Base-by-base conservation (phyloP, 2,797 vertebrate species). In the Chelonia mydas region DNA sequence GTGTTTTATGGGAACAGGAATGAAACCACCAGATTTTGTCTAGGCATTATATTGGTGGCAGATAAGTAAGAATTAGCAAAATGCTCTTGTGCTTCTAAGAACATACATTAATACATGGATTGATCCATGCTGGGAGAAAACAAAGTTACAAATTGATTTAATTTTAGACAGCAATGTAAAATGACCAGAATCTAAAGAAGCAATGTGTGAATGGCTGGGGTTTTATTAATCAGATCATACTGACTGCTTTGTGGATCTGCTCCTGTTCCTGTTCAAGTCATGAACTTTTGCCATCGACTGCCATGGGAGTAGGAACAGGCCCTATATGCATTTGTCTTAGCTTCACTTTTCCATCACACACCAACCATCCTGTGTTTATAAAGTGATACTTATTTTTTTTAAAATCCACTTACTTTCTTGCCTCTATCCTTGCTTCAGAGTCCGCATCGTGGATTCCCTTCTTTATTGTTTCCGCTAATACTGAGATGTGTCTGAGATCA, bases 391-490 rank as follows among this genome's bases (percentile, higher is more conserved):
- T 7, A 0, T 21, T 41, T 37, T 13, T 4, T 17, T 94, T 79
- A 92, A 45, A 74, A 90, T 55, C 23, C 55, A 99, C 99, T 99
- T 98, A 99, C 99, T 99, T 99, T 96, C 99, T 99, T 74, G 99
- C 99, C 87, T 99, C 99, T 97, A 99, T 99, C 86, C 99, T 98
- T 89, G 99, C 99, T 98, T 99, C 99, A 1, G 99, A 99, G 98
- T 99, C 99, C 0, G 99, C 99, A 49, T 99, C 99, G 3, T 99
- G 99, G 91, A 99, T 99, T 82, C 99, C 99, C 91, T 99, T 99
- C 98, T 99, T 99, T 98, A 99, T 99, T 78, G 99, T 99, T 98
- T 99, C 99, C 0, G 99, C 99, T 97, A 99, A 98, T 92, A 99
- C 99, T 41, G 99, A 99, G 98, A 99, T 99, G 49, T 99, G 99